phyloP scores from a whole-genome alignment of 2,797 vertebrate species.

The Peromyscus nudipes region DNA sequence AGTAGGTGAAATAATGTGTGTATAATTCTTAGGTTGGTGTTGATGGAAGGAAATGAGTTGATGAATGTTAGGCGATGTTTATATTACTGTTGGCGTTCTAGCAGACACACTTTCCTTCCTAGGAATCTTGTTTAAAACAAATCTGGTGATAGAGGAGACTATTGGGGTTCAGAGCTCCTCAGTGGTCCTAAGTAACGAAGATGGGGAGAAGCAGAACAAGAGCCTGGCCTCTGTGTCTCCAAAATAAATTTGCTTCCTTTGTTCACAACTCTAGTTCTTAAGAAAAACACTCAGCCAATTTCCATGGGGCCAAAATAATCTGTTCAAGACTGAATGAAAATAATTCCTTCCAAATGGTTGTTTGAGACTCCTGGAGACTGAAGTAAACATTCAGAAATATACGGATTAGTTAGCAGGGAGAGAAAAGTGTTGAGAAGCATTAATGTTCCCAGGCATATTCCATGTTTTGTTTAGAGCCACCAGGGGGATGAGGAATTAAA shows the following conservation, averaged over 20 bases:
- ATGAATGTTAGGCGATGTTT: background rate
- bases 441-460: background rate
- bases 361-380: constrained; percentile 40
- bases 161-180: background rate
- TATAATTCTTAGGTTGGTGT: background rate
- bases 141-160: background rate
- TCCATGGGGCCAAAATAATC: background rate
- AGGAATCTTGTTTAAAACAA: background rate
- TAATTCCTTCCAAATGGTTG: constrained; percentile 59
- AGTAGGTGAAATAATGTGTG: background rate
- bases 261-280: background rate
- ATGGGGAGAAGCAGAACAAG: background rate
- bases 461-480: constrained; percentile 58
- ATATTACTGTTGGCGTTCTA: background rate
- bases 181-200: background rate
- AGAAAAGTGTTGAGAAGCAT: background rate
- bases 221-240: background rate
- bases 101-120: background rate
- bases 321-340: constrained; percentile 57
- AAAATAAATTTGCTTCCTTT: background rate
- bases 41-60: background rate
- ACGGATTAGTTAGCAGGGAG: constrained; percentile 52
- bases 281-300: background rate
- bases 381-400: constrained; percentile 56
- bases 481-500: constrained; percentile 49